Conservation (phyloP, 2,797 vertebrate species). For the Pseudochirops cupreus region DNA sequence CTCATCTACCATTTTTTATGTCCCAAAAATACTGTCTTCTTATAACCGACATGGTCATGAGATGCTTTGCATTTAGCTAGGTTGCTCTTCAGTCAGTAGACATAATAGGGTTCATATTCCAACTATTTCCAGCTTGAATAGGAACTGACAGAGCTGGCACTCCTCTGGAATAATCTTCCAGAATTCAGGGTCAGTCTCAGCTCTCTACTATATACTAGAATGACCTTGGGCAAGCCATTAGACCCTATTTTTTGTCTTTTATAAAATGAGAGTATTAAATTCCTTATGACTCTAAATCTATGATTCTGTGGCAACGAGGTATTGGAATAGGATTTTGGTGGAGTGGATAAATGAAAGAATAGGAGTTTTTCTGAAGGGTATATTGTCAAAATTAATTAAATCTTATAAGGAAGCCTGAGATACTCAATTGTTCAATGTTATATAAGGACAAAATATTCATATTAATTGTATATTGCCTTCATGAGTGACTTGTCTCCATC, state of each 20-base stretch:
- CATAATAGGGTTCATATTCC: neutral
- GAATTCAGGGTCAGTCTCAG: neutral
- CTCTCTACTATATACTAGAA: neutral
- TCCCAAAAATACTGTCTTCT: neutral
- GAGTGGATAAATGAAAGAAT: neutral
- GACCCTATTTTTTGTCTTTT: neutral
- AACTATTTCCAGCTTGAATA: neutral
- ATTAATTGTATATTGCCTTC: constrained; percentile 54
- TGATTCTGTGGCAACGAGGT: neutral
- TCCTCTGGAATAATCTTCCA: neutral
- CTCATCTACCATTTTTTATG: neutral
- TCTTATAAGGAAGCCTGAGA: neutral
- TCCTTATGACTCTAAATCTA: neutral
- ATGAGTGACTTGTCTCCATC: constrained; percentile 43
- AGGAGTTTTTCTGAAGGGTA: neutral
- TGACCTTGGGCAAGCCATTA: neutral
- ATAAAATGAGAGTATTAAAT: neutral
- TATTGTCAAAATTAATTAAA: constrained; percentile 62
- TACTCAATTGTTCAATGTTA: neutral
- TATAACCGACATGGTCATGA: neutral
- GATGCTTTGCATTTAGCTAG: neutral
- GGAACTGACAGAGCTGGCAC: neutral
- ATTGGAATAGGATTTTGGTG: neutral
- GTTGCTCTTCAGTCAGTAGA: neutral
- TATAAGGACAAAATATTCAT: constrained; percentile 39